Evolutionary conservation across 2,888 invertebrate species (phyloP).

Genomic region (Ceratothoa steindachneri): DNA sequence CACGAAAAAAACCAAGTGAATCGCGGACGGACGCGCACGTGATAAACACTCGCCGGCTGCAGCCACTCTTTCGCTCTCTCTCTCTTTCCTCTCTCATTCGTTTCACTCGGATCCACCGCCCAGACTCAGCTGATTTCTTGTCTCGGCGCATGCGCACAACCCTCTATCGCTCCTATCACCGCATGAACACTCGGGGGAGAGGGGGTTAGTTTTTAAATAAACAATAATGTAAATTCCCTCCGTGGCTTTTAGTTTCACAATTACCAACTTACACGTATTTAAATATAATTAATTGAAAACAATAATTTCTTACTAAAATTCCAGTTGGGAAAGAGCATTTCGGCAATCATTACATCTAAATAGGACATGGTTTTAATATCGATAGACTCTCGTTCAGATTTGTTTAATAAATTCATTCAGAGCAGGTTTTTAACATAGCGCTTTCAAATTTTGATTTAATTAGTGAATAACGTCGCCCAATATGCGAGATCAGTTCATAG

Average conservation of each 20-base stretch:
- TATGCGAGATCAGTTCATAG: too few relatives aligned
- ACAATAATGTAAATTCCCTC: neutral
- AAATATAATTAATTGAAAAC: too few relatives aligned
- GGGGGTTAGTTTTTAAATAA: neutral
- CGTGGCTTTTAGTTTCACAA: neutral
- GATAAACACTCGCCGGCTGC: slow-evolving; percentile 5
- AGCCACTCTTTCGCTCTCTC: slow-evolving; percentile 16
- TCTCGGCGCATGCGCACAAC: neutral
- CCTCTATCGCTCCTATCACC: neutral
- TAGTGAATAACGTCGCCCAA: too few relatives aligned
- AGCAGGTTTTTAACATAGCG: too few relatives aligned
- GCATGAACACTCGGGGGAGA: neutral
- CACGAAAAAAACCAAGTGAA: neutral
- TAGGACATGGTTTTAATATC: too few relatives aligned
- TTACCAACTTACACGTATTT: neutral
- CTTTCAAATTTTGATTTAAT: too few relatives aligned
- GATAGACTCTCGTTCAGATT: too few relatives aligned
- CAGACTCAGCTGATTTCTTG: slow-evolving; percentile 11
- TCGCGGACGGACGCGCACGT: neutral
- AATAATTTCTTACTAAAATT: too few relatives aligned
- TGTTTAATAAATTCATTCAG: too few relatives aligned
- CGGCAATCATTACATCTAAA: too few relatives aligned
- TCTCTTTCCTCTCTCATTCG: slow-evolving; percentile 9
- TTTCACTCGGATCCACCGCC: neutral
- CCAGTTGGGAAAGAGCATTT: too few relatives aligned